These are phyloP conservation scores for Mesopsocus fuscifrons DNA, from an alignment of 2,888 invertebrate genomes.

Conservation along the genomic window DNA sequence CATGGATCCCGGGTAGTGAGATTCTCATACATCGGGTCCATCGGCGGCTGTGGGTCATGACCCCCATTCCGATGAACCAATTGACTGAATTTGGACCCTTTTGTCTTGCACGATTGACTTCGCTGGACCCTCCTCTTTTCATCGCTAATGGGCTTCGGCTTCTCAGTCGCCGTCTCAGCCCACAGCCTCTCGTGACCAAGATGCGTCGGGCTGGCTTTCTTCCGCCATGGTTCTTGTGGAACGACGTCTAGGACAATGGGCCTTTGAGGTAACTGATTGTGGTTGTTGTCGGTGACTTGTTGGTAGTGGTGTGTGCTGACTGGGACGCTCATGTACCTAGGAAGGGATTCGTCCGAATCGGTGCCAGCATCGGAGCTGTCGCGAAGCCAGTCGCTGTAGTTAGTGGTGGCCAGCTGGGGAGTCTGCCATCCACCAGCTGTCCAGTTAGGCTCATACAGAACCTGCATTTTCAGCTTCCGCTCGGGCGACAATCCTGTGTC, in stretches of 20 bases:
- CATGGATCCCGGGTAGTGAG: background rate
- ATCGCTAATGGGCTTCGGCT: background rate
- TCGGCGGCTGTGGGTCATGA: background rate
- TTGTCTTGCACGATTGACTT: constrained; percentile 1
- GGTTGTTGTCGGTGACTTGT: background rate
- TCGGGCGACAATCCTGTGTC: constrained; percentile 34
- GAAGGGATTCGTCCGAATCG: constrained; percentile 16
- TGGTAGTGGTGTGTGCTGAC: background rate
- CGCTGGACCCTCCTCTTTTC: background rate
- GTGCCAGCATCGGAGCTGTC: constrained; percentile 31
- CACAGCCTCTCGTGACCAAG: background rate
- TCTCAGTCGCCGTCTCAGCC: background rate
- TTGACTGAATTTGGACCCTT: background rate
- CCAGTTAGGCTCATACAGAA: constrained; percentile 73
- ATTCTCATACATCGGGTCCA: constrained; percentile 7
- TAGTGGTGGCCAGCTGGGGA: constrained; percentile 28
- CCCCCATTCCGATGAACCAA: constrained; percentile 6
- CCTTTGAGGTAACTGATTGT: background rate
- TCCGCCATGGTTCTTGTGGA: background rate
- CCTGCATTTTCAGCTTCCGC: constrained; percentile 48
- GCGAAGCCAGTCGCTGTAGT: constrained; percentile 18
- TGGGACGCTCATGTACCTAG: background rate
- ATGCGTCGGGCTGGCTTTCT: background rate
- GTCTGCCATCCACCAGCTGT: constrained; percentile 42
- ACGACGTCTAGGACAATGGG: constrained; percentile 3